Base-by-base conservation (phyloP, 2,113 vertebrate species). In the Vombatus ursinus region DNA sequence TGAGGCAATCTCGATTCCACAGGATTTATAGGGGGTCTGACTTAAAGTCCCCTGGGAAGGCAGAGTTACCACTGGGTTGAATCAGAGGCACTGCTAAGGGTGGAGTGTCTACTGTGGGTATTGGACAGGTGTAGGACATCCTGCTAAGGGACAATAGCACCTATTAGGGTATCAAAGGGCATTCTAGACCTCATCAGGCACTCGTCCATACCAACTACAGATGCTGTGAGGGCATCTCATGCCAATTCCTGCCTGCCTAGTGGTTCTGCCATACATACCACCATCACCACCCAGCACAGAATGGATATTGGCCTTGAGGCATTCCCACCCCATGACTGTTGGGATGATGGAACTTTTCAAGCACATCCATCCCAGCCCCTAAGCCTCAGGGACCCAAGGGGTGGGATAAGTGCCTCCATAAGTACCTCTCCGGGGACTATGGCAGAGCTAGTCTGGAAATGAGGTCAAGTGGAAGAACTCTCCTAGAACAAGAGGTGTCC, bases 1-100 rank as follows among this genome's bases (percentile, higher is more conserved):
- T 5, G 57, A 68, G 77, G 95, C 90, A 19, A 24, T 92, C 77
- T 53, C 16, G 31, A 94, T 53, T 12, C 2, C 84, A 23, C 90
- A 54, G 96, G 95, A 96, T 50, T 61, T 92, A 92, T 52, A 31
- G 23, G 31, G n/a, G 52, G 47, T 92, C 92, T 97, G 92, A n/a
- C 44, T 84, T 0, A 49, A 92, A 90, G 89, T 61, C 37, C n/a
- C 53, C 50, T 31, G 23, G 89, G 93, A 84, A 93, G 61, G 77
- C 84, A 84, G 49, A 93, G 28, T 93, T 52, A 84, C 26, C 6
- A 7, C 61, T 37, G 52, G 89, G 52, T 77, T 2, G 0, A 91
- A 92, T 68, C 95, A 95, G 54, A 90, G 94, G 50, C 91, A 19
- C 44, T 6, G 68, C 52, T 37, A 52, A 1, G 23, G 95, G 96